Evolutionary conservation across 2,113 vertebrate genomes (phyloP).

Genomic region (Odocoileus hemionus): DNA sequence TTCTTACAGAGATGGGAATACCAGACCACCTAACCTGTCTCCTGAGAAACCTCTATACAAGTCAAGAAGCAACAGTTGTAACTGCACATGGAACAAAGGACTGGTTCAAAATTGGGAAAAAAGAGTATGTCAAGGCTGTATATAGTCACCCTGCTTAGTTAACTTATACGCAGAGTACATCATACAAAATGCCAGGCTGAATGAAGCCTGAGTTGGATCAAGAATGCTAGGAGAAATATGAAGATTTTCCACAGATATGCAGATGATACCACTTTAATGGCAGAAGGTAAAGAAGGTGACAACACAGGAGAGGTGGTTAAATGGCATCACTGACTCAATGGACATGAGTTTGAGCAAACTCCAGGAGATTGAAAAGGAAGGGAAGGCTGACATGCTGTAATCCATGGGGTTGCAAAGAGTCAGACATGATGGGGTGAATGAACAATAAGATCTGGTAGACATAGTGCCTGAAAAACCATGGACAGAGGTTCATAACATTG

Average conservation of each 20-base stretch:
- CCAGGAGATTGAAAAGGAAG: neutral
- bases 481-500: neutral
- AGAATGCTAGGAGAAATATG: neutral
- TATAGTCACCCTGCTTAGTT: neutral
- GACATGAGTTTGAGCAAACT: neutral
- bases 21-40: neutral
- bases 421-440: neutral
- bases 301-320: neutral
- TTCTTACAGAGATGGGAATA: neutral
- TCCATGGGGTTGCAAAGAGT: neutral
- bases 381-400: neutral
- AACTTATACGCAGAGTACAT: neutral
- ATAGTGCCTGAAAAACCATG: neutral
- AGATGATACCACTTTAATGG: neutral
- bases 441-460: neutral
- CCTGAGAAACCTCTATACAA: neutral
- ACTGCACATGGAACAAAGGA: neutral
- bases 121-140: neutral
- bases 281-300: neutral
- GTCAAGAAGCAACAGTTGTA: neutral
- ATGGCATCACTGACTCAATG: neutral
- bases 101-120: neutral
- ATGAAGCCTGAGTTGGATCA: neutral
- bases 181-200: neutral
- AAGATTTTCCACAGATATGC: neutral